A percentile compares a stretch with the other conserved stretches of the same genome.
phyloP scores from a whole-genome alignment of 2,113 vertebrate species.

The Phylloscopus trochiloides region DNA sequence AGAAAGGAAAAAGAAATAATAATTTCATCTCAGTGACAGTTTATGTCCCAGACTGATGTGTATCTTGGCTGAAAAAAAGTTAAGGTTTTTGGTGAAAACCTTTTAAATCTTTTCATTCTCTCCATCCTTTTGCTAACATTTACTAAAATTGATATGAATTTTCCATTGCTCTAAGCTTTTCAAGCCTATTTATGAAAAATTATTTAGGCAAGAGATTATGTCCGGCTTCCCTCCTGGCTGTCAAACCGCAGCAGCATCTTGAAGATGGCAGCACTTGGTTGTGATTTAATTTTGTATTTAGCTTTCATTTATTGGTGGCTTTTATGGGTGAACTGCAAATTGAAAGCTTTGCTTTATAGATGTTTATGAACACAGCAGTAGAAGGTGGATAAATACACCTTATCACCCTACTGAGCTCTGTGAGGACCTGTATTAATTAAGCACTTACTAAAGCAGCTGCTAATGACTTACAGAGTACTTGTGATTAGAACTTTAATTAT shows the following conservation, averaged over 20 bases:
- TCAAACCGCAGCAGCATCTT: background rate
- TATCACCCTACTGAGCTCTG: background rate
- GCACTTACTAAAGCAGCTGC: background rate
- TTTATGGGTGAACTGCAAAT: background rate
- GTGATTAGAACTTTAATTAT: background rate
- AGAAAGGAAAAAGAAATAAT: background rate
- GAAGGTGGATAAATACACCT: background rate
- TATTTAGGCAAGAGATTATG: background rate
- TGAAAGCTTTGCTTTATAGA: background rate
- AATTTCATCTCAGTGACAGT: background rate
- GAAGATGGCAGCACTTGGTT: background rate
- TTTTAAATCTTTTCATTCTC: background rate
- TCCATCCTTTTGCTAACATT: background rate
- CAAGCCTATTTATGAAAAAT: background rate
- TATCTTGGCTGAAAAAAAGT: background rate
- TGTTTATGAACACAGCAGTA: background rate
- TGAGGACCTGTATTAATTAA: background rate
- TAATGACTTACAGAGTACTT: background rate
- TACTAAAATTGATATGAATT: background rate
- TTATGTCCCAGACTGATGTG: background rate
- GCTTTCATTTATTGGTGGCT: background rate
- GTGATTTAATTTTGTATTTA: background rate
- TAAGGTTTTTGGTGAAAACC: background rate
- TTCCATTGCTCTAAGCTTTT: background rate
- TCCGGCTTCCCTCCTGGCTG: background rate